Base-by-base conservation (phyloP, 2,888 invertebrate species). In the Euproctis similis region DNA sequence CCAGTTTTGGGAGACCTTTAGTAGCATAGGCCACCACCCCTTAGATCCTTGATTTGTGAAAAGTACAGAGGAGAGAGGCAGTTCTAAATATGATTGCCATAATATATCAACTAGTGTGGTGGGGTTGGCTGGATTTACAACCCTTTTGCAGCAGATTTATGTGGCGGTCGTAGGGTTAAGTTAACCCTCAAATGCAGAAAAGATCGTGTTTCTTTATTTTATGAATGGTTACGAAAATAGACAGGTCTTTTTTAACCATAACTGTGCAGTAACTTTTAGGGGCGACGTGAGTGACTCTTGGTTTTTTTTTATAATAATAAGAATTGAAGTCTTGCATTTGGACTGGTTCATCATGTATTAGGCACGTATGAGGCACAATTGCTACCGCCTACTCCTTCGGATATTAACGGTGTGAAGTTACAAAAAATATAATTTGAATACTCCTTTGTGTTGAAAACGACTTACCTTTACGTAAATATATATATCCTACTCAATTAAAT, bases 111-210 rank as follows among this genome's bases (percentile, higher is more conserved):
- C 54, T 45, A 39, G 58, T 59, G 50, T 51, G 66, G 50, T 61
- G 70, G 78, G 74, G 65, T 64, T 51, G 40, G 61, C 64, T 48
- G 50, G 69, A 82, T 82, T 82, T 82, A 82, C 81, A 80, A 82
- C 82, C 81, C 81, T 80, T 78, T 77, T 48, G 54, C 48, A 47
- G 55, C 73, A 74, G 80, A 82, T 82, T 82, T 82, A 82, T 71
- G 71, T 61, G 56, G 47, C 61, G 53, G 58, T 58, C 58, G 49
- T 45, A 56, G 70, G 72, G 70, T 67, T 67, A 67, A 62, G 36
- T 69, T 64, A 62, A 64, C 66, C 68, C 68, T 50, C 63, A 67
- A 67, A 72, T 68, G 70, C 75, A 74, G 68, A 74, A 71, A 69
- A 71, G 72, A 73, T 71, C 70, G 66, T 53, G 71, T 80, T 78